phyloP scores from a whole-genome alignment of 2,888 invertebrate genomes.

The Drosophila kambysellisi region DNA sequence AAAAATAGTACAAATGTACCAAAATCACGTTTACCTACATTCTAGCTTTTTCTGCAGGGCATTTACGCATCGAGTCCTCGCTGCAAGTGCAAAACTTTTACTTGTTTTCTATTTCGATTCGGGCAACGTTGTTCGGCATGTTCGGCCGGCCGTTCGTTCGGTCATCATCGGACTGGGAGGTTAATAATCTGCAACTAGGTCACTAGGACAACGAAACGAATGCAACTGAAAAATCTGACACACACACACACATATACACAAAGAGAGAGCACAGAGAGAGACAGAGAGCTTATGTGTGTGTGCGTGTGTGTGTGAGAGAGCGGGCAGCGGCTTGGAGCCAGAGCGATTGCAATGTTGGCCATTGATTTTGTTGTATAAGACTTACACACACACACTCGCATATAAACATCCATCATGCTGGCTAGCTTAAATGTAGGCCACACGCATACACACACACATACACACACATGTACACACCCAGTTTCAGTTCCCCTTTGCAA shows the following conservation, averaged over 20 bases:
- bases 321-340: constrained; percentile 43
- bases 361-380: constrained; percentile 77
- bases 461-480: constrained; percentile 13
- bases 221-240: constrained; percentile 67
- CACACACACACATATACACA: constrained; percentile 9
- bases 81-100: constrained; percentile 38
- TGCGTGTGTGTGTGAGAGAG: constrained; percentile 15
- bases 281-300: constrained; percentile 1
- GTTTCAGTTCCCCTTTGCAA: constrained; percentile 10
- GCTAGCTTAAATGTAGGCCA: constrained; percentile 67
- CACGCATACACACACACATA: constrained; percentile 43
- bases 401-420: constrained; percentile 56
- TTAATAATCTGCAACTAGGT: constrained; percentile 85
- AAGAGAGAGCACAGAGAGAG: constrained; percentile 15
- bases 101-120: constrained; percentile 60
- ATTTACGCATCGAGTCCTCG: constrained; percentile 6
- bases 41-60: constrained; percentile 24
- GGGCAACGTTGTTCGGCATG: constrained; percentile 37
- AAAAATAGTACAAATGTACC: neutral
- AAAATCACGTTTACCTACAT: neutral
- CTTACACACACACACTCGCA: constrained; percentile 19
- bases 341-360: constrained; percentile 69
- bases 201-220: constrained; percentile 82
- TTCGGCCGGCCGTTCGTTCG: constrained; percentile 22
- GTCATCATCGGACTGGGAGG: constrained; percentile 62